These are phyloP conservation scores for Phaonia tiefii DNA, from an alignment of 2,888 invertebrate genomes.

Conservation along the genomic window DNA sequence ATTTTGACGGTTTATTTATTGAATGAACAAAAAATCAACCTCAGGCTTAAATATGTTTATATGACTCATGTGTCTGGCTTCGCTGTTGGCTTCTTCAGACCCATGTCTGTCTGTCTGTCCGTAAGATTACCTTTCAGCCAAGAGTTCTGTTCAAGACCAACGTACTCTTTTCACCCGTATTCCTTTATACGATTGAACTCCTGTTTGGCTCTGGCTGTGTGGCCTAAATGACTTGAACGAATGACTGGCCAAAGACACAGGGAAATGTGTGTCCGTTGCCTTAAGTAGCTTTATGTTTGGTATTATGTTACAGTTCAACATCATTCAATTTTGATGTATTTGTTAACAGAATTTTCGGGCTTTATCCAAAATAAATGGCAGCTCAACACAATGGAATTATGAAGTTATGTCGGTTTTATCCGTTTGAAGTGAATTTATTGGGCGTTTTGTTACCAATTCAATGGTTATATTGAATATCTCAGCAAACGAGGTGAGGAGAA, in stretches of 20 bases:
- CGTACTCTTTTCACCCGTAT: slow-evolving; percentile 31
- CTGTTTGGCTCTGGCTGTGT: slow-evolving; percentile 46
- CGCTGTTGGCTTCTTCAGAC: neutral
- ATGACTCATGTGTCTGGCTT: slow-evolving; percentile 49
- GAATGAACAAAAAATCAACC: slow-evolving; percentile 12
- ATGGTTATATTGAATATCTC: slow-evolving; percentile 4
- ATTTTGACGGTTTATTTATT: slow-evolving; percentile 14
- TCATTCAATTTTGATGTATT: slow-evolving; percentile 47
- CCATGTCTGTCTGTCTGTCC: neutral
- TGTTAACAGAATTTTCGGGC: slow-evolving; percentile 29
- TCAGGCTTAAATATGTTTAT: slow-evolving; percentile 22
- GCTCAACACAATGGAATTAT: neutral
- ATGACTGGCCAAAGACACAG: slow-evolving; percentile 19
- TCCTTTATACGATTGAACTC: slow-evolving; percentile 28
- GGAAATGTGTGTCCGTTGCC: slow-evolving; percentile 34
- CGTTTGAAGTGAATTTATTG: slow-evolving; percentile 40
- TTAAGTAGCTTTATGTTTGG: slow-evolving; percentile 60
- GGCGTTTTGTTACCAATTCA: neutral
- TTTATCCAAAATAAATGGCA: neutral
- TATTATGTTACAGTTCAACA: slow-evolving; percentile 62
- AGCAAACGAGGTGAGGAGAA: slow-evolving; percentile 27
- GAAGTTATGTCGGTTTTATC: slow-evolving; percentile 34
- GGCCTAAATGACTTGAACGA: slow-evolving; percentile 20
- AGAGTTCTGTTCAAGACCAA: neutral
- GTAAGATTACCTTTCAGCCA: neutral